Percentiles rank a stretch among this genome's conserved stretches.
These are phyloP conservation scores for Maniola hyperantus DNA, from an alignment of 2,888 invertebrate genomes.

Conservation along the genomic window DNA sequence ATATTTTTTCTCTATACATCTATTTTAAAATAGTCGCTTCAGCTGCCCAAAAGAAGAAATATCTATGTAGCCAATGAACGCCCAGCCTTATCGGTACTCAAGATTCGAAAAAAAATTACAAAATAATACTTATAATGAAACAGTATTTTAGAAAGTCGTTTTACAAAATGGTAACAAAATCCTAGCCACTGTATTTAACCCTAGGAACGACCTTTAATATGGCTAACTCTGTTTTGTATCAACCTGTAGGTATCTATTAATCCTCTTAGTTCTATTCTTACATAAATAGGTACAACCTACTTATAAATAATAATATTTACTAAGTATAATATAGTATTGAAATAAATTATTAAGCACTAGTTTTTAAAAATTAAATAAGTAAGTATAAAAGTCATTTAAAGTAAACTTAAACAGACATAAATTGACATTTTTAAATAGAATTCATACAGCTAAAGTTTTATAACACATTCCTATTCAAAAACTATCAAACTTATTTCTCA, in stretches of 20 bases:
- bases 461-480: no score
- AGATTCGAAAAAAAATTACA: neutral
- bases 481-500: no score
- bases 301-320: neutral
- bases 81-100: neutral
- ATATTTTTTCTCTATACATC: no score
- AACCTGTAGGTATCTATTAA: neutral
- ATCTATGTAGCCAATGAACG: neutral
- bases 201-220: conserved; percentile 30
- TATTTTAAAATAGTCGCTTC: no score
- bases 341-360: conserved; percentile 24
- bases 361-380: neutral
- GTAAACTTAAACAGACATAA: neutral
- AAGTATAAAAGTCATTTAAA: neutral
- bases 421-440: no score
- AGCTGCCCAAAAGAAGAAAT: no score
- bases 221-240: conserved; percentile 29
- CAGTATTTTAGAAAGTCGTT: conserved; percentile 12
- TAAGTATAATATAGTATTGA: neutral
- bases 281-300: neutral
- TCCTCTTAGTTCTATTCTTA: neutral
- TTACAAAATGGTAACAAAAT: conserved; percentile 31
- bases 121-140: neutral
- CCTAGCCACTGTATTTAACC: conserved; percentile 2
- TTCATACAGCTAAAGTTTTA: no score